Conservation (phyloP, 2,113 vertebrate genomes). For the Brachionichthys hirsutus region DNA sequence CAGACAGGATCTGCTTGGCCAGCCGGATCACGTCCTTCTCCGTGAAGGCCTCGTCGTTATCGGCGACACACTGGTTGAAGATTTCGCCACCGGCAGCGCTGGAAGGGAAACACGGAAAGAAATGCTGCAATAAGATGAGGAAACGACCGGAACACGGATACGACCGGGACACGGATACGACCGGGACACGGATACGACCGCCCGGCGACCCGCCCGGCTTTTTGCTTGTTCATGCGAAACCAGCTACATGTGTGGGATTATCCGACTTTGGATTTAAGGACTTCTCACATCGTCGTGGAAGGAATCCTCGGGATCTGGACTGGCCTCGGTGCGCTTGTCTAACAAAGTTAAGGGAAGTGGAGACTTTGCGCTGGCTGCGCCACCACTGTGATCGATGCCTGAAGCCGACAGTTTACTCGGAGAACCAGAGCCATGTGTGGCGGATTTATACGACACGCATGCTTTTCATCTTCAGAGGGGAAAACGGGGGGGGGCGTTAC, state of each 20-base stretch:
- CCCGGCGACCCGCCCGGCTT: neutral
- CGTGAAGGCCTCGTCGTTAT: conserved; percentile 92
- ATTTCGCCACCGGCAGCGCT: conserved; percentile 97
- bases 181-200: neutral
- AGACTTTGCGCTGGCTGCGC: conserved; percentile 51
- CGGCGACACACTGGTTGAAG: conserved; percentile 92
- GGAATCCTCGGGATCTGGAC: conserved; percentile 7
- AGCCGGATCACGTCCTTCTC: conserved; percentile 91
- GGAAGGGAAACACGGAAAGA: conserved; percentile 33
- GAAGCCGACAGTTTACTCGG: conserved; percentile 43
- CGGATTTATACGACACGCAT: conserved; percentile 63
- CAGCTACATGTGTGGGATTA: conserved; percentile 8
- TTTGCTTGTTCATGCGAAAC: conserved; percentile 1
- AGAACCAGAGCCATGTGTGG: conserved; percentile 68
- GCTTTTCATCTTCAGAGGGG: conserved; percentile 52
- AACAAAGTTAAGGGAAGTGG: conserved; percentile 37
- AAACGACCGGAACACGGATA: neutral
- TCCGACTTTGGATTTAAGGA: conserved; percentile 9
- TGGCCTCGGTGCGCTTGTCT: conserved; percentile 49
- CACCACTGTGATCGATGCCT: conserved; percentile 51
- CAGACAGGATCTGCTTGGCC: conserved; percentile 88
- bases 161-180: too few relatives aligned
- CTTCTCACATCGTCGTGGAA: conserved; percentile 10
- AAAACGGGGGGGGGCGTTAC: conserved; percentile 58
- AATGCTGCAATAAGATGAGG: conserved; percentile 16